Percentiles rank a stretch among this genome's conserved stretches.
Evolutionary conservation across 1,140 invertebrate genomes (phyloP).

Genomic region (Drosophila sulfurigaster): DNA sequence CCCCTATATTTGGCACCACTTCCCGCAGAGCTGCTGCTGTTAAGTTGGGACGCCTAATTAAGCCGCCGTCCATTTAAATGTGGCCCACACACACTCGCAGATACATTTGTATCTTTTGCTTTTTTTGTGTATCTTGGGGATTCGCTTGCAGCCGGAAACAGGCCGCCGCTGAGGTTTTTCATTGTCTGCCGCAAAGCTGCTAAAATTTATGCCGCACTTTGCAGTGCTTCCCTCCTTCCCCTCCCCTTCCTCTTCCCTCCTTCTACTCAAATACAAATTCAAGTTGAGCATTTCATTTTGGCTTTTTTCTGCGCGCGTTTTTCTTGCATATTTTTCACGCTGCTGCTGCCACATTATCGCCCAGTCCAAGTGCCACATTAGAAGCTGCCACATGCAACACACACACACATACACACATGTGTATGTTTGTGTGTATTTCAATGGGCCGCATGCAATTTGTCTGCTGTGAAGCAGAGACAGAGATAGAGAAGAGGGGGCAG

Average conservation of each 20-base stretch:
- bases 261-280: conserved; percentile 54
- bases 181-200: conserved; percentile 39
- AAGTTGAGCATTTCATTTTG: conserved; percentile 73
- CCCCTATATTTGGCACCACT: not conserved
- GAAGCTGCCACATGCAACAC: conserved; percentile 39
- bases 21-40: conserved; percentile 14
- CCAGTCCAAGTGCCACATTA: conserved; percentile 40
- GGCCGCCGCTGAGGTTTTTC: conserved; percentile 21
- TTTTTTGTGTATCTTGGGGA: conserved; percentile 6
- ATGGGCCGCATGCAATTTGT: conserved; percentile 72
- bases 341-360: conserved; percentile 40
- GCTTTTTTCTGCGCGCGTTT: conserved; percentile 43
- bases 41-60: conserved; percentile 48
- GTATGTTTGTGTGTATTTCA: conserved; percentile 43
- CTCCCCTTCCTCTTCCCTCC: conserved; percentile 2
- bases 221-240: conserved; percentile 7
- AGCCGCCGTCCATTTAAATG: conserved; percentile 16
- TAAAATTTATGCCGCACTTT: conserved; percentile 64
- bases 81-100: conserved; percentile 6
- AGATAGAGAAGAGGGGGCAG: not conserved
- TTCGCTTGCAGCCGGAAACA: conserved; percentile 32
- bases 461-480: conserved; percentile 24
- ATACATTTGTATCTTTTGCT: conserved; percentile 35
- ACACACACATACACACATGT: conserved; percentile 27
- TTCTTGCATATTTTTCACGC: conserved; percentile 80